Evolutionary conservation across 1,140 invertebrate species (phyloP).

Genomic region (Capitella teleta): DNA sequence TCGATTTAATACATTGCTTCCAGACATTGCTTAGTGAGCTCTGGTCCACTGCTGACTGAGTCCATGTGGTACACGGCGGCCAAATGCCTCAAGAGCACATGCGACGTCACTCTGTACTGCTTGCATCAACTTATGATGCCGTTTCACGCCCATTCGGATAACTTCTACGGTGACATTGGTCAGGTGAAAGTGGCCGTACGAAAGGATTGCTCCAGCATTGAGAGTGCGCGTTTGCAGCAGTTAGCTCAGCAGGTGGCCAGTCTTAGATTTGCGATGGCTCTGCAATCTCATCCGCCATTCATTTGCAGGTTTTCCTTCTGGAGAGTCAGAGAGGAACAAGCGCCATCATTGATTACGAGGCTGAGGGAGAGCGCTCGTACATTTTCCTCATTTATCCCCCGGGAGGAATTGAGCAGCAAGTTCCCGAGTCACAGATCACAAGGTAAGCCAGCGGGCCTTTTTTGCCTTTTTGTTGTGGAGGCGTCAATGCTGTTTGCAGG

Average conservation of each 20-base stretch:
- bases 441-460: too few relatives aligned
- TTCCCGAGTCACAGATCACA: not conserved
- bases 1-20: too few relatives aligned
- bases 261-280: too few relatives aligned
- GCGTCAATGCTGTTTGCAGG: slow-evolving; percentile 45
- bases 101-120: slow-evolving; percentile 68
- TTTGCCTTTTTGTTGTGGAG: too few relatives aligned
- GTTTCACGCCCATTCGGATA: slow-evolving; percentile 77
- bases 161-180: slow-evolving; percentile 82
- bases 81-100: slow-evolving; percentile 64
- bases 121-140: slow-evolving; percentile 73
- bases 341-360: slow-evolving; percentile 44
- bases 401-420: slow-evolving; percentile 34
- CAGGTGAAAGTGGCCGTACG: slow-evolving; percentile 85
- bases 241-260: slow-evolving; percentile 64
- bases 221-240: slow-evolving; percentile 64
- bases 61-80: slow-evolving; percentile 76
- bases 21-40: slow-evolving; percentile 71
- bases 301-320: slow-evolving; percentile 55
- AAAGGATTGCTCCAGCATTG: slow-evolving; percentile 66
- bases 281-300: not conserved
- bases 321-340: slow-evolving; percentile 48
- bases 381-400: slow-evolving; percentile 79
- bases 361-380: slow-evolving; percentile 56
- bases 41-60: slow-evolving; percentile 63